A percentile compares a stretch with the other conserved stretches of the same genome.
Evolutionary conservation across 2,797 vertebrate genomes (phyloP).

Genomic region (Nannoperca obscura): DNA sequence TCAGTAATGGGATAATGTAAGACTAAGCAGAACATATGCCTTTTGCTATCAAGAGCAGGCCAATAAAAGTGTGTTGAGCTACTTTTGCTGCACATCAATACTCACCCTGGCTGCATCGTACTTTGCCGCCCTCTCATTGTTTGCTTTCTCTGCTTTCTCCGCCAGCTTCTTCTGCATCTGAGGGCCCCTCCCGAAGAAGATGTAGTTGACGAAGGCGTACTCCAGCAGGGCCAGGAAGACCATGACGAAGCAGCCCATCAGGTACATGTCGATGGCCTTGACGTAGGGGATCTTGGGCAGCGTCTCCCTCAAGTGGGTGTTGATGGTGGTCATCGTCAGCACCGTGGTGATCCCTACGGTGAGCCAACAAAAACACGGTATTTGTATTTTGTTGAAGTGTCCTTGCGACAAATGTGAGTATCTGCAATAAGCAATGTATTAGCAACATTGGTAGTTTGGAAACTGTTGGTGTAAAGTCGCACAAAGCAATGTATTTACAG

Average conservation of each 20-base stretch:
- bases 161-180: slow-evolving; percentile 96
- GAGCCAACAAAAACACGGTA: not conserved
- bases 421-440: no score
- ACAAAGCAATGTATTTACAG: no score
- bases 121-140: slow-evolving; percentile 88
- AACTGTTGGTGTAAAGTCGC: no score
- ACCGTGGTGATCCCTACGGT: slow-evolving; percentile 85
- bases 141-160: slow-evolving; percentile 92
- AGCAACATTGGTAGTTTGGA: no score
- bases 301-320: slow-evolving; percentile 95
- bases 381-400: not conserved
- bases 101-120: slow-evolving; percentile 91
- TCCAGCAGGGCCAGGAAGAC: slow-evolving; percentile 96
- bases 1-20: slow-evolving; percentile 18
- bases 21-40: not conserved
- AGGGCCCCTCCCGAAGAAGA: slow-evolving; percentile 96
- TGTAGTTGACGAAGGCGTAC: slow-evolving; percentile 96
- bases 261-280: slow-evolving; percentile 98
- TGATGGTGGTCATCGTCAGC: slow-evolving; percentile 98
- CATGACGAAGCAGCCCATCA: slow-evolving; percentile 97
- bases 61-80: not conserved
- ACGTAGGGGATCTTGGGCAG: slow-evolving; percentile 96
- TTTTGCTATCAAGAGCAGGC: slow-evolving; percentile 9
- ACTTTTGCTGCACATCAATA: not conserved
- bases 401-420: no score